These are phyloP conservation scores for Chloroclysta siterata DNA, from an alignment of 2,888 invertebrate species.

Conservation along the genomic window DNA sequence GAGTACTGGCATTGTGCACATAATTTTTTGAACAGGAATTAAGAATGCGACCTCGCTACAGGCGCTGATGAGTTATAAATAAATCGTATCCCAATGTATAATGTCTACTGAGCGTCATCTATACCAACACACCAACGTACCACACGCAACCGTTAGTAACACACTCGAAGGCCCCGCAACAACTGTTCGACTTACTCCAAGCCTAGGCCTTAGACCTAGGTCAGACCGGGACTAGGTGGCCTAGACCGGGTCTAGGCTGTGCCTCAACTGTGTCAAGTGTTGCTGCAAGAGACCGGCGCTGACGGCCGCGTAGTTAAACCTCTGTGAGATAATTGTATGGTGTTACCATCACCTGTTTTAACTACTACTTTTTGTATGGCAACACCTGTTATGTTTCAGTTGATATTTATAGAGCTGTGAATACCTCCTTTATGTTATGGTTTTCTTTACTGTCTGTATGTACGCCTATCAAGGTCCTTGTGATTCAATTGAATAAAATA, in stretches of 20 bases:
- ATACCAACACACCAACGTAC: constrained; percentile 27
- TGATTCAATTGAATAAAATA: too few species aligned
- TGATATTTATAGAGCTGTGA: constrained; percentile 7
- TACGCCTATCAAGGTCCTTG: too few species aligned
- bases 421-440: constrained; percentile 1
- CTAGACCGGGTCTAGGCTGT: constrained; percentile 71
- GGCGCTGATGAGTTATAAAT: too few species aligned
- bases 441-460: too few species aligned
- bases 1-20: too few species aligned
- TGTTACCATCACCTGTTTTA: constrained; percentile 76
- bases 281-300: constrained; percentile 83
- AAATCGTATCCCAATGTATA: too few species aligned
- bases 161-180: constrained; percentile 68
- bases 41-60: too few species aligned
- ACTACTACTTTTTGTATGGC: constrained; percentile 59
- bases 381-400: constrained; percentile 46
- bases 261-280: constrained; percentile 80
- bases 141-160: constrained; percentile 46
- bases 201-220: constrained; percentile 48
- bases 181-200: constrained; percentile 74
- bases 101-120: constrained; percentile 26
- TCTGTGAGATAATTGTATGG: constrained; percentile 76
- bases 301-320: constrained; percentile 84
- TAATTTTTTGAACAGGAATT: too few species aligned
- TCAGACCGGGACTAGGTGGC: constrained; percentile 36